Percentiles rank a stretch among this genome's conserved stretches.
phyloP scores from a whole-genome alignment of 2,888 invertebrate species.

The Drosophila anceps region DNA sequence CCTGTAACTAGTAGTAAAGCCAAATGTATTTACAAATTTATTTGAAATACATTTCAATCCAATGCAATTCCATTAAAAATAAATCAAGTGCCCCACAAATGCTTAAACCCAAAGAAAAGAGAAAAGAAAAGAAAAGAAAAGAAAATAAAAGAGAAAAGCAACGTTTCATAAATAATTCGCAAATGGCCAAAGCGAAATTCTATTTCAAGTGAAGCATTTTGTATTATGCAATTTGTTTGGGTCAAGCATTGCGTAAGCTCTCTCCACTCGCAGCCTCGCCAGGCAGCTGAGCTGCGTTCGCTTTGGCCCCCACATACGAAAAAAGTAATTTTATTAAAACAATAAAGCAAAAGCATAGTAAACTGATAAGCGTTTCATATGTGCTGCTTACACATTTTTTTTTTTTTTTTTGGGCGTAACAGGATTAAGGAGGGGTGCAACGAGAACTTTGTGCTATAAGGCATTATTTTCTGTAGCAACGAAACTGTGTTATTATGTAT shows the following conservation, averaged over 20 bases:
- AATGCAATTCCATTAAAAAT: background rate
- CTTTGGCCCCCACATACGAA: constrained; percentile 2
- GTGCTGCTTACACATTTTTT: constrained; percentile 23
- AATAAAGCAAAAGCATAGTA: constrained; percentile 44
- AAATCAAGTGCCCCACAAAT: background rate
- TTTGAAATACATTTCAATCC: background rate
- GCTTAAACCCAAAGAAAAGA: background rate
- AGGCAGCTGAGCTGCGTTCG: background rate
- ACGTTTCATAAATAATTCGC: constrained; percentile 30
- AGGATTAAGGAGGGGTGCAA: background rate
- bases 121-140: background rate
- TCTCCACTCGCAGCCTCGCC: background rate
- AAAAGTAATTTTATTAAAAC: constrained; percentile 61
- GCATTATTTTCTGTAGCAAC: constrained; percentile 18
- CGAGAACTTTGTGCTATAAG: constrained; percentile 2
- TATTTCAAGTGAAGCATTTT: constrained; percentile 29
- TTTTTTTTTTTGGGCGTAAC: background rate
- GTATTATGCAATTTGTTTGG: constrained; percentile 17
- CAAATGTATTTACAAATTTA: background rate
- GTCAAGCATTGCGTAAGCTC: constrained; percentile 22
- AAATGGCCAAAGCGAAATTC: constrained; percentile 37
- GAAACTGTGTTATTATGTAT: constrained; percentile 7
- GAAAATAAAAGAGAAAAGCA: constrained; percentile 14
- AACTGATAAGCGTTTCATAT: constrained; percentile 62
- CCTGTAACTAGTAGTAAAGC: background rate